These are phyloP conservation scores for Euzetes globulus DNA, from an alignment of 2,888 invertebrate genomes.

Conservation along the genomic window DNA sequence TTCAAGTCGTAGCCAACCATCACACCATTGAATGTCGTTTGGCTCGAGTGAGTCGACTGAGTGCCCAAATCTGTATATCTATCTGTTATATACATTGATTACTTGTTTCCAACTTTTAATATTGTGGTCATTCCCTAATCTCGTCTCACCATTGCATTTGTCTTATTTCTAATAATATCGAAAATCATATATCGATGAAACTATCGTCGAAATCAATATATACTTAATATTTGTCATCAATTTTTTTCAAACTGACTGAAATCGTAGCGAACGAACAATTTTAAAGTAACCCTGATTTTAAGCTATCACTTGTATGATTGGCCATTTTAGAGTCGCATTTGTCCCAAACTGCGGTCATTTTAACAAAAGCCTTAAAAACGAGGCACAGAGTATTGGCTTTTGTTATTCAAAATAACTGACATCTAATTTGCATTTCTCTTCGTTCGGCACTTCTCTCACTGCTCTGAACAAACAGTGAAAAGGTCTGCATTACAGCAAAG, in stretches of 20 bases:
- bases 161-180: not conserved
- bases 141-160: not conserved
- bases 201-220: not conserved
- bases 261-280: not conserved
- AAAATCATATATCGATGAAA: not conserved
- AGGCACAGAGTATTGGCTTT: not conserved
- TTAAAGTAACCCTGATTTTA: not conserved
- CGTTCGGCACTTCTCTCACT: too few relatives aligned
- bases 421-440: constrained; percentile 3
- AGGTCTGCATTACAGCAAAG: not conserved
- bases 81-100: constrained; percentile 20
- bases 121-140: not conserved
- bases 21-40: constrained; percentile 9
- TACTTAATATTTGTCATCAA: not conserved
- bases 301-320: not conserved
- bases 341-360: not conserved
- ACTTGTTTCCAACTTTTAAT: not conserved
- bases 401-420: constrained; percentile 17
- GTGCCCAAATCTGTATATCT: not conserved
- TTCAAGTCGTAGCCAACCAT: not conserved
- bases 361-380: not conserved
- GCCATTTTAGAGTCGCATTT: not conserved
- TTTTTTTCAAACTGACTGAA: not conserved
- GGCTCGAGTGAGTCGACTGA: not conserved
- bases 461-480: not conserved